These are phyloP conservation scores for Caenorhabditis auriculariae DNA, from an alignment of 2,888 invertebrate species.

Conservation along the genomic window DNA sequence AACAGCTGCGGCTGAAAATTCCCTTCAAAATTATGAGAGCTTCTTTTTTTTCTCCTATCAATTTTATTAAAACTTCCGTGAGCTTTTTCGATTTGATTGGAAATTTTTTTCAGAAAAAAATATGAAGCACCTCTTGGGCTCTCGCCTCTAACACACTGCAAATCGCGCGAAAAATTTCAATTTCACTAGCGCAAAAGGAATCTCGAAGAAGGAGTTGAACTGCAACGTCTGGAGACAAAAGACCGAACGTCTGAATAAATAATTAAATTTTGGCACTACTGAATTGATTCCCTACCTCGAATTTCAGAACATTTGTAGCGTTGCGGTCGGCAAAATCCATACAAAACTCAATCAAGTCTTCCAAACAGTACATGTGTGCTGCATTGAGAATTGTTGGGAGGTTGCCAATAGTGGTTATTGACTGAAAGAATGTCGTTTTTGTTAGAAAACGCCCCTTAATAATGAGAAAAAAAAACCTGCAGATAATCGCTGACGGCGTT, in stretches of 20 bases:
- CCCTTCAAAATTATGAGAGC: too few species aligned
- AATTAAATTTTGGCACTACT: not conserved
- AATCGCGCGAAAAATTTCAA: constrained; percentile 88
- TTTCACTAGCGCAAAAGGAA: constrained; percentile 93
- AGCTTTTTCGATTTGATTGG: too few species aligned
- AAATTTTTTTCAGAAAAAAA: too few species aligned
- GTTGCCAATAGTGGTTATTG: constrained; percentile 82
- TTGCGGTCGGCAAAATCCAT: constrained; percentile 86
- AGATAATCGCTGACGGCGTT: constrained; percentile 88
- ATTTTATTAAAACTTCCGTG: too few species aligned
- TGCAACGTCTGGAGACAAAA: constrained; percentile 71
- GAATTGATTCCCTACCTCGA: constrained; percentile 68
- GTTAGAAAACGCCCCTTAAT: too few species aligned
- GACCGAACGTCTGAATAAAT: constrained; percentile 39
- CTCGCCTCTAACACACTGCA: constrained; percentile 79
- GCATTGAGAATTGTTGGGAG: constrained; percentile 93
- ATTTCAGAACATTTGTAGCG: constrained; percentile 80
- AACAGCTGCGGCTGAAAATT: too few species aligned
- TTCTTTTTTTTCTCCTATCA: too few species aligned
- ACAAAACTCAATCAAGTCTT: constrained; percentile 76
- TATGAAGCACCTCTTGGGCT: constrained; percentile 9
- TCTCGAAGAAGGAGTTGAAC: constrained; percentile 84
- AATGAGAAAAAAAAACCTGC: constrained; percentile 65
- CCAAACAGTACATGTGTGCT: constrained; percentile 75
- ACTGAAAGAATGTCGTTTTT: constrained; percentile 65